Evolutionary conservation across 2,888 invertebrate genomes (phyloP).

Genomic region (Diachrysia chrysitis): DNA sequence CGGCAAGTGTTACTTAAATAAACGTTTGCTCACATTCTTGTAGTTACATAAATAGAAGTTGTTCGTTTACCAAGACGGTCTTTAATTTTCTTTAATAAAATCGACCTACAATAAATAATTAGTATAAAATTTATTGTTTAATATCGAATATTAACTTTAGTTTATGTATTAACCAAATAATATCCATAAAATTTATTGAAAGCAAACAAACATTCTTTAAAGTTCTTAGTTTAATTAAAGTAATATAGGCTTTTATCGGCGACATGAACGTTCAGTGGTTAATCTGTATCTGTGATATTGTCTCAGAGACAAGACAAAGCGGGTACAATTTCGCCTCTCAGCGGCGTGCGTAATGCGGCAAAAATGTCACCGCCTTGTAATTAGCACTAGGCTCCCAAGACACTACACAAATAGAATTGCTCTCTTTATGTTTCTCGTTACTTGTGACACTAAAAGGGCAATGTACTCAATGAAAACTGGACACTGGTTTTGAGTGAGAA

Average conservation of each 20-base stretch:
- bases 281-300: conserved; percentile 45
- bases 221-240: conserved; percentile 14
- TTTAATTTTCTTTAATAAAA: no score
- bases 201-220: no score
- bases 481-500: conserved; percentile 32
- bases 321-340: conserved; percentile 51
- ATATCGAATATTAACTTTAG: no score
- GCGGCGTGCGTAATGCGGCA: conserved; percentile 69
- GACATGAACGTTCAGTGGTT: conserved; percentile 19
- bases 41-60: conserved; percentile 1
- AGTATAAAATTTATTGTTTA: no score
- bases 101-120: no score
- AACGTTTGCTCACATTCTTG: conserved; percentile 13
- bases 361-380: conserved; percentile 76
- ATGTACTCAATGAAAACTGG: conserved; percentile 63
- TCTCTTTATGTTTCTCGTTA: conserved; percentile 69
- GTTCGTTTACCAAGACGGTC: background rate
- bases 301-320: conserved; percentile 44
- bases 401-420: conserved; percentile 74
- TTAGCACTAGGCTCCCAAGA: conserved; percentile 74
- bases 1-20: conserved; percentile 1
- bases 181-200: no score
- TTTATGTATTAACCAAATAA: no score
- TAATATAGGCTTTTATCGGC: conserved; percentile 11
- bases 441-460: conserved; percentile 65